These are phyloP conservation scores for Ursus arctos DNA, from an alignment of 2,113 vertebrate genomes.

Conservation along the genomic window DNA sequence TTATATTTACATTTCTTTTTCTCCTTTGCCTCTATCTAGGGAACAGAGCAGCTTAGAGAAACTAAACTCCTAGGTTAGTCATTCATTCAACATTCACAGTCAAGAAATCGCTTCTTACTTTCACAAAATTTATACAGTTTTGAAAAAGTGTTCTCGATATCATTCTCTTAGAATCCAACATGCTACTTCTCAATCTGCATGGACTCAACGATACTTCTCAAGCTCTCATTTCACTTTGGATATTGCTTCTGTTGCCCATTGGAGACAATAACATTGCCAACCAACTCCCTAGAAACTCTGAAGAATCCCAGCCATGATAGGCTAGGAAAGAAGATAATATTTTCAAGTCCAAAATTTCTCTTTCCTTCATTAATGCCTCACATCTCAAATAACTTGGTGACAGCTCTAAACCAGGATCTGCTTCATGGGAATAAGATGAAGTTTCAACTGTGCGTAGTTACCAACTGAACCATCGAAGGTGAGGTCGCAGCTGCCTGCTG, in stretches of 20 bases:
- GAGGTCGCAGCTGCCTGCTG: not conserved
- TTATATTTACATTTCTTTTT: not conserved
- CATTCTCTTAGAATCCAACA: not conserved
- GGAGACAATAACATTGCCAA: not conserved
- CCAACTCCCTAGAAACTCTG: not conserved
- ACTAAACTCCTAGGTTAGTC: not conserved
- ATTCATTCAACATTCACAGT: not conserved
- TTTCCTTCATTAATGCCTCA: not conserved
- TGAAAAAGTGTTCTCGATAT: not conserved
- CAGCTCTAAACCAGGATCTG: not conserved
- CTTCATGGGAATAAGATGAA: not conserved
- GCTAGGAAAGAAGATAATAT: not conserved
- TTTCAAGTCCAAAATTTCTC: not conserved
- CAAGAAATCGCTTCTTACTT: not conserved
- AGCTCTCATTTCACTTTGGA: not conserved
- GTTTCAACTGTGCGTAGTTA: not conserved
- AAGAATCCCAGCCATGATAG: not conserved
- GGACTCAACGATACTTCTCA: not conserved
- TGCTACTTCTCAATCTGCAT: not conserved
- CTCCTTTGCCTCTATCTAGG: not conserved
- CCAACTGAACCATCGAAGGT: not conserved
- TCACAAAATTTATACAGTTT: not conserved
- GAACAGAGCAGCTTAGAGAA: not conserved
- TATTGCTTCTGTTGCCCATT: not conserved
- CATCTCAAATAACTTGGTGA: not conserved